Base-by-base conservation (phyloP, 2,113 vertebrate genomes). In the Syngnathus scovelli region DNA sequence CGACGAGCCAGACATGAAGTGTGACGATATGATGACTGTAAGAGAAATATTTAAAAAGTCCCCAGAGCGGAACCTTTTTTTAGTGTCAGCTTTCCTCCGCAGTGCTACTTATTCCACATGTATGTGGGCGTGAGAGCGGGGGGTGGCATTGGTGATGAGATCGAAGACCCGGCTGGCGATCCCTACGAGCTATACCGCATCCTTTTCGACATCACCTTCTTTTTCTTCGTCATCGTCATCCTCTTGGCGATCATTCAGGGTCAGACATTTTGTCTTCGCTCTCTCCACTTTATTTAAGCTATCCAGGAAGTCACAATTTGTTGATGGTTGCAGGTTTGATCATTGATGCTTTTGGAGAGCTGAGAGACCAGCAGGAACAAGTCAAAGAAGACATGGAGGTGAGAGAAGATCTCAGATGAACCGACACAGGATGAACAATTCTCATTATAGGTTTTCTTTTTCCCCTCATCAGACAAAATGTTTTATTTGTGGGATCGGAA, bases 351-450 rank as follows among this genome's bases (percentile, higher is more conserved):
- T 99, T 99, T 81, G 96, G 96, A 78, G 96, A 99, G 83, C 86
- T 99, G 68, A 94, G 96, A 93, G 96, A 99, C 85, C 96, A 99
- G 80, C 96, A 99, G 83, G 96, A 99, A 72, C 96, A 99, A 92
- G 96, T 99, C 44, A 93, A 95, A 85, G 96, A 99, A 86, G 96
- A 99, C 74, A 99, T 99, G 96, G 96, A 99, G 95, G 96, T 99
- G 92, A 88, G 83, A 66, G 39, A 16, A 51, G 12, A 61, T 68
- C 4, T 74, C 5, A 66, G 37, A 62, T 6, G 27, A 43, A 44
- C 27, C 10, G n/a, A 61, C 5, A 37, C 7, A 1, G 15, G 19
- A 51, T 10, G 12, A 19, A 19, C 12, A 13, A 8, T 64, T 3
- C 16, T 64, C 23, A 33, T 49, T 15, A 9, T 12, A 48, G 72